Percentiles rank a stretch among this genome's conserved stretches.
Evolutionary conservation across 2,797 vertebrate species (phyloP).

Genomic region (Caiman crocodilus): DNA sequence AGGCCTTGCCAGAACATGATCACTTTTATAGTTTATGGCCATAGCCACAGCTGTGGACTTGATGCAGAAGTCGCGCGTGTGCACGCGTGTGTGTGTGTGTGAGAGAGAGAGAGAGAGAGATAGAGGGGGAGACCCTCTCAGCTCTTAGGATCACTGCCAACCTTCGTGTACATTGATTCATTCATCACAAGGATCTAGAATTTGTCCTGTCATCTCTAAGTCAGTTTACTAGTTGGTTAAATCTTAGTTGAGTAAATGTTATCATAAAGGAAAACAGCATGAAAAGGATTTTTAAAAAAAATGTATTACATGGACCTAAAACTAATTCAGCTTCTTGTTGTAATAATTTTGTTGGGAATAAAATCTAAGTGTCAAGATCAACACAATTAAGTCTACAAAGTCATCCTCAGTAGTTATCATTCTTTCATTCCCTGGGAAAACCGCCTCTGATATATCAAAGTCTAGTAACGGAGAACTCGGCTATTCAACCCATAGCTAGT

Average conservation of each 20-base stretch:
- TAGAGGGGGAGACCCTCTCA: neutral
- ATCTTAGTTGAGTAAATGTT: neutral
- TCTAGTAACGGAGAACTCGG: neutral
- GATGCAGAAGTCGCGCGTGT: neutral
- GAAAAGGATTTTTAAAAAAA: neutral
- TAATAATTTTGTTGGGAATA: neutral
- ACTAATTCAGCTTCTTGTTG: neutral
- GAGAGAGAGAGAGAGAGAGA: neutral
- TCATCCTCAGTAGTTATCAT: neutral
- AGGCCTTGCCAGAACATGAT: neutral
- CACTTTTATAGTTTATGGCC: too few species aligned
- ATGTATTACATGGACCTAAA: neutral
- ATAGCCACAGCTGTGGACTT: neutral
- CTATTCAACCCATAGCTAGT: neutral
- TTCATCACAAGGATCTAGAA: neutral
- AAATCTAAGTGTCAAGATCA: neutral
- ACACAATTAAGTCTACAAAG: neutral
- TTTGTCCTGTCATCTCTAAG: neutral
- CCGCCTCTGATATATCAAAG: neutral
- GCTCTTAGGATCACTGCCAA: neutral
- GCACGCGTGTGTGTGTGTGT: too few species aligned
- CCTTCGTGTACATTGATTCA: neutral
- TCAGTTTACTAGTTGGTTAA: neutral
- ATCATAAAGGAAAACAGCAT: neutral
- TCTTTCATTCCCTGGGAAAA: neutral